These are phyloP conservation scores for Craterocephalus amniculus DNA, from an alignment of 2,797 vertebrate species.

Conservation along the genomic window DNA sequence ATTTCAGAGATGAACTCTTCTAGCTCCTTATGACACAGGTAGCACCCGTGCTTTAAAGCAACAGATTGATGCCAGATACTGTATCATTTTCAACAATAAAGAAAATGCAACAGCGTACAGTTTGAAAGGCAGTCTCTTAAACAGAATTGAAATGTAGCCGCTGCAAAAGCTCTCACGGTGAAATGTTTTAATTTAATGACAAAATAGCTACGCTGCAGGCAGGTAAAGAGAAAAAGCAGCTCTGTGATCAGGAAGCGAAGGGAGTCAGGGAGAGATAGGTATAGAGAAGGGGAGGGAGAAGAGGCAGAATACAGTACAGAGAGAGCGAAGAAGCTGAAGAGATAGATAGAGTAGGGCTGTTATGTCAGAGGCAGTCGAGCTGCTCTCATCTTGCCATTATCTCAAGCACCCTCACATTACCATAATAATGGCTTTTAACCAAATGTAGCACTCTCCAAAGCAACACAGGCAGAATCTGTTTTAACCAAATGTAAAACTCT, in stretches of 20 bases:
- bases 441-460: conserved; percentile 82
- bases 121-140: conserved; percentile 44
- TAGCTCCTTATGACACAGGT: conserved; percentile 53
- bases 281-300: conserved; percentile 34
- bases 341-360: conserved; percentile 78
- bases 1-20: conserved; percentile 38
- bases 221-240: conserved; percentile 26
- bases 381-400: conserved; percentile 85
- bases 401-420: conserved; percentile 84
- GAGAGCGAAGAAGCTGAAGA: conserved; percentile 69
- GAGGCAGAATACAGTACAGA: conserved; percentile 46
- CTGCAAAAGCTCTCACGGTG: conserved; percentile 39
- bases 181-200: conserved; percentile 63
- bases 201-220: conserved; percentile 51
- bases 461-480: conserved; percentile 75
- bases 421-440: conserved; percentile 86
- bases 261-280: conserved; percentile 64
- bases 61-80: conserved; percentile 45
- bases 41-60: conserved; percentile 40
- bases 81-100: conserved; percentile 41
- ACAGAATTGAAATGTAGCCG: conserved; percentile 49
- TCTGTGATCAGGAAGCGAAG: conserved; percentile 56
- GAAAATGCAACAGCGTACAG: conserved; percentile 13
- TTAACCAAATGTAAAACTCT: conserved; percentile 82
- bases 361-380: conserved; percentile 82